Evolutionary conservation across 2,113 vertebrate species (phyloP).

Genomic region (Phaethon lepturus): DNA sequence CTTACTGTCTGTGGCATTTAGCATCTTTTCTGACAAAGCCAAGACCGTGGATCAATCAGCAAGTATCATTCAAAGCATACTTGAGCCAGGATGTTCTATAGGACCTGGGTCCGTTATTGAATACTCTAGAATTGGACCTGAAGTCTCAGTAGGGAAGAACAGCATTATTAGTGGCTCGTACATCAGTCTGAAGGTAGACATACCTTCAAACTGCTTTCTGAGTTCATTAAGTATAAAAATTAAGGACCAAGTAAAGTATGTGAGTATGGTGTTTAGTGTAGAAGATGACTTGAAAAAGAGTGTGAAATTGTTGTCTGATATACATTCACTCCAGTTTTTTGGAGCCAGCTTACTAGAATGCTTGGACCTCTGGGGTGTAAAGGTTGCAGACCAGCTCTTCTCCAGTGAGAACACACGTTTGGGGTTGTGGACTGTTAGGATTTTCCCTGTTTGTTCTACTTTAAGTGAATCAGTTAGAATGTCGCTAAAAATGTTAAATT

Average conservation of each 20-base stretch:
- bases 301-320: conserved; percentile 65
- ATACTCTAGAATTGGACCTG: conserved; percentile 82
- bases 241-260: conserved; percentile 63
- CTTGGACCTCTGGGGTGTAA: conserved; percentile 80
- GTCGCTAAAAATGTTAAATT: conserved; percentile 83
- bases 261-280: conserved; percentile 83
- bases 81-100: conserved; percentile 75
- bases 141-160: conserved; percentile 76
- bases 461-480: conserved; percentile 76
- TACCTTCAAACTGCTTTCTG: conserved; percentile 84
- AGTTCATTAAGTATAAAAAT: conserved; percentile 82
- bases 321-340: conserved; percentile 74
- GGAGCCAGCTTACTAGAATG: conserved; percentile 78
- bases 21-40: conserved; percentile 32
- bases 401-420: conserved; percentile 63
- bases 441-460: conserved; percentile 86
- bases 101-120: conserved; percentile 84
- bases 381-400: conserved; percentile 76
- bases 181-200: conserved; percentile 54
- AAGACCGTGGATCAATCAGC: not conserved
- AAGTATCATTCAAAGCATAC: conserved; percentile 85
- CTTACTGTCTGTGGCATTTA: conserved; percentile 82
- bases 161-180: conserved; percentile 85
- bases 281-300: conserved; percentile 84
- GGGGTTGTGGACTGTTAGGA: conserved; percentile 87